Percentiles rank a stretch among this genome's conserved stretches.
Evolutionary conservation across 2,888 invertebrate species (phyloP).

Genomic region (Orthonevra nobilis): DNA sequence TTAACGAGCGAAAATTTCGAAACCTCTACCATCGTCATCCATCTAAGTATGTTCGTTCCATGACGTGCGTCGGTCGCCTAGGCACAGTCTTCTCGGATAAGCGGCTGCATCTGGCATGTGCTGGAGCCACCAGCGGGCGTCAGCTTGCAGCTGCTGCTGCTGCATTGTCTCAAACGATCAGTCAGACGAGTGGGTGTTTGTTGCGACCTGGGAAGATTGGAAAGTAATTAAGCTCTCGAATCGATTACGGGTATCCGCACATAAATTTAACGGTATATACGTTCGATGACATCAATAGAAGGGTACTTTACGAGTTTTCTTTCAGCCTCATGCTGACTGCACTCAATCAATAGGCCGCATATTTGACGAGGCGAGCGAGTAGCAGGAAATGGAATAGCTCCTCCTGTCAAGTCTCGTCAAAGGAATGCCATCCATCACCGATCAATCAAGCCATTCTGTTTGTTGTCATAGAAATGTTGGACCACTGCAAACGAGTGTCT

Average conservation of each 20-base stretch:
- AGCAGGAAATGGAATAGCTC: constrained; percentile 49
- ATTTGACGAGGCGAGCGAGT: not conserved
- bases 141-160: not conserved
- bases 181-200: constrained; percentile 51
- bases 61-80: not conserved
- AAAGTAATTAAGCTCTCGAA: constrained; percentile 55
- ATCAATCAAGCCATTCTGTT: constrained; percentile 46
- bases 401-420: constrained; percentile 33
- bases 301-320: not conserved
- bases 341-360: not conserved
- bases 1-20: constrained; percentile 34
- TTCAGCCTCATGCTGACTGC: not conserved
- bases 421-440: constrained; percentile 41
- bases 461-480: constrained; percentile 26
- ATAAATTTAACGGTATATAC: constrained; percentile 42
- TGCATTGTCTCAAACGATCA: constrained; percentile 28
- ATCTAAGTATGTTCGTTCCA: no score
- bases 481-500: constrained; percentile 35
- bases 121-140: no score
- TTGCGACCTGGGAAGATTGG: constrained; percentile 53
- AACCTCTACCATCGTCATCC: constrained; percentile 19
- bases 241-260: constrained; percentile 20
- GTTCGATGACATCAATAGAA: constrained; percentile 6
- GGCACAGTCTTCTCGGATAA: not conserved
- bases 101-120: constrained; percentile 25